Conservation (phyloP, 2,797 vertebrate species). For the Muscicapa striata region DNA sequence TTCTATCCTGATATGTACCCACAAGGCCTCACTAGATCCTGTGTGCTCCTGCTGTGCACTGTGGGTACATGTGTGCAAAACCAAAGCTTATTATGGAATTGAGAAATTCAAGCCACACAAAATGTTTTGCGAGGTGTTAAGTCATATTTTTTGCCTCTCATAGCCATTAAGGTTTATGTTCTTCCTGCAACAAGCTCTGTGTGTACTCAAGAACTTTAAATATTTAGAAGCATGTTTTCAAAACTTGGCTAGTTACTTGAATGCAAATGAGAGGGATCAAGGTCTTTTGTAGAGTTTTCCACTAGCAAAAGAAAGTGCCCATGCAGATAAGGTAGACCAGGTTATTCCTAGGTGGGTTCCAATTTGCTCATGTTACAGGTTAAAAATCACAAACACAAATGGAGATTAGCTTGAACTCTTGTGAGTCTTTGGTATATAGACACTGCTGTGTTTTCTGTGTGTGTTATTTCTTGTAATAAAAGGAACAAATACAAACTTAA, state of each 20-base stretch:
- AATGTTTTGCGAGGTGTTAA: not conserved
- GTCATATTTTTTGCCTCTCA: not conserved
- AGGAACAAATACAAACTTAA: not conserved
- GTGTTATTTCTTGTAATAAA: not conserved
- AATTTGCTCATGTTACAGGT: not conserved
- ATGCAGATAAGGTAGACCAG: not conserved
- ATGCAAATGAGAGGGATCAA: not conserved
- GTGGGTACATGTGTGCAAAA: rapidly evolving
- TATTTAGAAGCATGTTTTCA: not conserved
- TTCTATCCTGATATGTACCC: not conserved
- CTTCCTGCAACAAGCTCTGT: not conserved
- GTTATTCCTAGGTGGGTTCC: not conserved
- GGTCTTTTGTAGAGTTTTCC: not conserved
- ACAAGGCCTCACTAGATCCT: not conserved
- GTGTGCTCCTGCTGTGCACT: not conserved
- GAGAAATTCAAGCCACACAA: not conserved
- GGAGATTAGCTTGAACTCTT: not conserved
- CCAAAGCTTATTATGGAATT: not conserved
- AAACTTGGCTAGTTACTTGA: slow-evolving; percentile 15
- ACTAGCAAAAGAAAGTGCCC: not conserved
- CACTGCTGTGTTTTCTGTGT: not conserved
- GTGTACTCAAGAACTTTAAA: not conserved
- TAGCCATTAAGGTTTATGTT: not conserved
- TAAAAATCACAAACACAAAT: not conserved
- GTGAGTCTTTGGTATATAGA: not conserved